Evolutionary conservation across 2,888 invertebrate genomes (phyloP), one percentile per base, ranked within the genome.

Genomic region (Cephonodes hylas): DNA sequence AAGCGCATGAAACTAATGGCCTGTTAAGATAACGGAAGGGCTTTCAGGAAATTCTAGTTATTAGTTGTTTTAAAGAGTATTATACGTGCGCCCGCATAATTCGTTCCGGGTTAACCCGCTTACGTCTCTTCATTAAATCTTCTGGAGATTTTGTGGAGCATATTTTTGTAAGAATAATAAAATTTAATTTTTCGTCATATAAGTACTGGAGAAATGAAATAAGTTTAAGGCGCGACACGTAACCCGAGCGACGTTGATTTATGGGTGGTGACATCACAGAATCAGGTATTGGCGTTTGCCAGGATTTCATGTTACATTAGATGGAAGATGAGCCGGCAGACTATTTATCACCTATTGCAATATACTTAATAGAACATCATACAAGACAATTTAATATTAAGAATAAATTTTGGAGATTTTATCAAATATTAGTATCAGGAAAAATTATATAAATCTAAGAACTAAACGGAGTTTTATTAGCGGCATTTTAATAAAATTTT

Each of bases 1-100:
- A 79, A 83, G 79, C 80, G 77, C 80, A 80, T 76, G 76, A 78
- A 81, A 80, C 78, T 84, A 87, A 89, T 86, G 85, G 86, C 79
- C 83, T 81, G 84, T 87, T 84, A 83, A 86, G 89, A 88, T 88
- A 88, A 83, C 79, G 77, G 79, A 76, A 77, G 80, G n/a, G 80
- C 71, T 76, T 74, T 72, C 58, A 71, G 58, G 70, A 66, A 72
- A 75, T 72, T 71, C 68, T 72, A 73, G 71, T 76, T 75, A 75
- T 73, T 74, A 76, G 71, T 66, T 67, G 66, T 67, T 76, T 72
- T 73, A 73, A 74, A 42, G 38, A 53, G 22, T 46, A 53, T 25
- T 53, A 34, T 60, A 27, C 25, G 34, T 13, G 34, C 42, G 53
- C 57, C 38, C 22, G 42, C 38, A 38, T 58, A 38, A 34, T 42